phyloP scores from a whole-genome alignment of 2,113 vertebrate species.

The Odobenus rosmarus region DNA sequence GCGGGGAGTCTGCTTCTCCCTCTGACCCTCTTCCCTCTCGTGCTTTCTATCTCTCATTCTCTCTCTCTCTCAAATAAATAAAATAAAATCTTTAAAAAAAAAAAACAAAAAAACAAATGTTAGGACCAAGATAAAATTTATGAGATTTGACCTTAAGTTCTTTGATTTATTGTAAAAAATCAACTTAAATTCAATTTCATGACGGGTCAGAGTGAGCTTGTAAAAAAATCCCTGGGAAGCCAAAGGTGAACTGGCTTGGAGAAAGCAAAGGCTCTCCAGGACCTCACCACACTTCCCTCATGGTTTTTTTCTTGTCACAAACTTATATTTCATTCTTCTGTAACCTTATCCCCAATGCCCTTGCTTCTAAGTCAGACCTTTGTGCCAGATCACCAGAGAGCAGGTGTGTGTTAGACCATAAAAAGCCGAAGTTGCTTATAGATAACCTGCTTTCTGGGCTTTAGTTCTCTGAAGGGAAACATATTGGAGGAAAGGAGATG shows the following conservation, averaged over 20 bases:
- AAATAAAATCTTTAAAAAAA: too few species aligned
- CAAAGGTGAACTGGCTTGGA: background rate
- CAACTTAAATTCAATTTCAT: background rate
- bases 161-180: constrained; percentile 22
- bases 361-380: background rate
- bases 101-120: too few species aligned
- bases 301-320: background rate
- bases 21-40: too few species aligned
- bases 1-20: too few species aligned
- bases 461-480: background rate
- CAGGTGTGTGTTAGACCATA: background rate
- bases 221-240: background rate
- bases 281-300: background rate
- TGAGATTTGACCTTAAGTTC: constrained; percentile 14
- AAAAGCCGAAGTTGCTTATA: background rate
- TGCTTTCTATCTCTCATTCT: too few species aligned
- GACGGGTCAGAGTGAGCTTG: background rate
- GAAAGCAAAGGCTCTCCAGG: background rate
- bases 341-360: background rate
- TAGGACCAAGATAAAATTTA: constrained; percentile 10
- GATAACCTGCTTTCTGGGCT: background rate
- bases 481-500: background rate
- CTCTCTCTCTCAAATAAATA: too few species aligned
- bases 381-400: background rate
- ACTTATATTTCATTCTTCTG: background rate